phyloP scores from a whole-genome alignment of 1,140 invertebrate species.

The Melitaea cinxia region DNA sequence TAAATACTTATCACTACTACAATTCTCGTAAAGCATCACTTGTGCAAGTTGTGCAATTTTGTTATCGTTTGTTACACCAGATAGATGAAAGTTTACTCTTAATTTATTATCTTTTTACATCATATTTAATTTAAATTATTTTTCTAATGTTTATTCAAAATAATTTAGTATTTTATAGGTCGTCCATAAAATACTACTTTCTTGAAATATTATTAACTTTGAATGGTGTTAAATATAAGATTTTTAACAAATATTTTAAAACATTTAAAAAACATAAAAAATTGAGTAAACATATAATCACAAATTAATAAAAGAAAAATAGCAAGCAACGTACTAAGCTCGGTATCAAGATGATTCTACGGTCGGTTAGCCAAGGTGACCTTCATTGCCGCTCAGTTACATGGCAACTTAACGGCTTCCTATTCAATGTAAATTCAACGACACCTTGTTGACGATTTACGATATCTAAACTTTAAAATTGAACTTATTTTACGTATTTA shows the following conservation, averaged over 20 bases:
- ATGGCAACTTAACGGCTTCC: constrained; percentile 65
- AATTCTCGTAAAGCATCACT: constrained; percentile 6
- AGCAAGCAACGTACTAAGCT: constrained; percentile 12
- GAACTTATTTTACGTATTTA: neutral
- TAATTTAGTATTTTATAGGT: too few species aligned
- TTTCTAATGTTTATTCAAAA: neutral
- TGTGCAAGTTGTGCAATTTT: constrained; percentile 62
- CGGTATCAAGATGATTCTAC: constrained; percentile 49
- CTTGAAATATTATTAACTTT: too few species aligned
- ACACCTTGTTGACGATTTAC: constrained; percentile 52
- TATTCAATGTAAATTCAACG: constrained; percentile 75
- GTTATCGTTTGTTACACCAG: constrained; percentile 42
- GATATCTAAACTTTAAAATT: constrained; percentile 24
- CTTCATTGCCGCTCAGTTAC: constrained; percentile 57
- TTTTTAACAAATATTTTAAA: too few species aligned
- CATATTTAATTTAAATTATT: neutral
- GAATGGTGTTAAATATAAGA: too few species aligned
- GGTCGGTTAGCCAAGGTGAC: constrained; percentile 71
- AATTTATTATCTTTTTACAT: neutral
- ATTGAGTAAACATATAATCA: constrained; percentile 10
- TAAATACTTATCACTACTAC: constrained; percentile 3
- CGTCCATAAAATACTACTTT: too few species aligned
- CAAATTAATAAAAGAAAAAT: constrained; percentile 19
- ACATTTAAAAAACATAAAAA: too few species aligned
- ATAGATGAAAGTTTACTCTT: neutral